Conservation (phyloP, 2,113 vertebrate species). For the Cnemophilus loriae region DNA sequence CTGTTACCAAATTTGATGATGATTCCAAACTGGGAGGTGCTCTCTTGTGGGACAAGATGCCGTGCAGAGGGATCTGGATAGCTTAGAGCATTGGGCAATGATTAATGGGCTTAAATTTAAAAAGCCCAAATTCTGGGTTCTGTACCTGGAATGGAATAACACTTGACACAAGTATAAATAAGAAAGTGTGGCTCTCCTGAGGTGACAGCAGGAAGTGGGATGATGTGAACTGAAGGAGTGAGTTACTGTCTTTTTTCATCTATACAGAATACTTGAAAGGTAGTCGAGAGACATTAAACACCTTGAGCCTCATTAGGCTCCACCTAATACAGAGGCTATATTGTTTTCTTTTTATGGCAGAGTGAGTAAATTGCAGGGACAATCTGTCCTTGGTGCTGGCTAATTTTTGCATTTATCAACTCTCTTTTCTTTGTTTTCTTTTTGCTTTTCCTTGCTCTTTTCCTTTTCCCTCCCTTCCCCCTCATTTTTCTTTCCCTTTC, state of each 20-base stretch:
- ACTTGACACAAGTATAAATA: not conserved
- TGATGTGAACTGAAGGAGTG: not conserved
- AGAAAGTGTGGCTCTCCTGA: not conserved
- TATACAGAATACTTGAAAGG: not conserved
- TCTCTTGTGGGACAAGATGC: not conserved
- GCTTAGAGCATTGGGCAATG: not conserved
- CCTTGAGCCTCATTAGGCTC: not conserved
- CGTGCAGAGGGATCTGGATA: not conserved
- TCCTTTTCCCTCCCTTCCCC: not conserved
- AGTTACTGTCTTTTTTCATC: not conserved
- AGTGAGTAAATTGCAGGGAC: not conserved
- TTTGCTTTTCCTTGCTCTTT: not conserved
- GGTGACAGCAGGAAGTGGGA: not conserved
- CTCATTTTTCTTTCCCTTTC: not conserved
- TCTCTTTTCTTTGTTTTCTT: not conserved
- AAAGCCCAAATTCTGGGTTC: not conserved
- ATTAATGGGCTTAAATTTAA: not conserved
- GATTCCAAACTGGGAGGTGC: not conserved
- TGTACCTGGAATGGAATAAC: not conserved
- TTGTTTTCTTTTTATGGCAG: not conserved
- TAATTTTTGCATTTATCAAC: not conserved
- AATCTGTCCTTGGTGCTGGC: not conserved
- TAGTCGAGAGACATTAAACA: not conserved
- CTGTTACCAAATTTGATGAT: not conserved
- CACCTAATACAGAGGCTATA: not conserved